phyloP scores from a whole-genome alignment of 2,113 vertebrate genomes.

The Phaethon lepturus region DNA sequence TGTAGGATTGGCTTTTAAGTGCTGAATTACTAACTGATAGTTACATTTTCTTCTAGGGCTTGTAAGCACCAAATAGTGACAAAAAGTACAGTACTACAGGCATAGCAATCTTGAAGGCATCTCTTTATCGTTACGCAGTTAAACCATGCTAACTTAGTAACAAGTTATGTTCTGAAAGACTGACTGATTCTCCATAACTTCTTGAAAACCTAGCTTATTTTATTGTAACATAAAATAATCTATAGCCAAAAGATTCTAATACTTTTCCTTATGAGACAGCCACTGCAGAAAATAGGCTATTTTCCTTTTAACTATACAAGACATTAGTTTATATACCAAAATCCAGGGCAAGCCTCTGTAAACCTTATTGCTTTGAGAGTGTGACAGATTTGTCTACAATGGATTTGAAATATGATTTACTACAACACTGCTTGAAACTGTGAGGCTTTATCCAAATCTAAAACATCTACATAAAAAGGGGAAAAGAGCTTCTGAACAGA shows the following conservation, averaged over 20 bases:
- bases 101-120: not conserved
- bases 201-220: conserved; percentile 26
- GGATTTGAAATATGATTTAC: conserved; percentile 66
- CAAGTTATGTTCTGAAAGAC: not conserved
- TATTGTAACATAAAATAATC: conserved; percentile 35
- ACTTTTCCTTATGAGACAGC: not conserved
- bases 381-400: conserved; percentile 41
- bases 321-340: conserved; percentile 20
- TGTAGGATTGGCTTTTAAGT: not conserved
- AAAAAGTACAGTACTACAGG: not conserved
- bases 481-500: conserved; percentile 63
- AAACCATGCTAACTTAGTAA: not conserved
- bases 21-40: not conserved
- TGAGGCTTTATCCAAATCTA: conserved; percentile 63
- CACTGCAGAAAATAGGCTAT: conserved; percentile 9
- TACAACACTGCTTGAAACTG: conserved; percentile 48
- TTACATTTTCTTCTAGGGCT: not conserved
- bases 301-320: conserved; percentile 15
- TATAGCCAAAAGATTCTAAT: not conserved
- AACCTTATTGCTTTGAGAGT: conserved; percentile 18
- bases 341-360: conserved; percentile 28
- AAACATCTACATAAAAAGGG: conserved; percentile 59
- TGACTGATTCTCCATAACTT: not conserved
- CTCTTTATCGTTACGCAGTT: not conserved
- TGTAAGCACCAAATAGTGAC: not conserved